phyloP scores from a whole-genome alignment of 2,888 invertebrate species.

The Ormyrus pomaceus region DNA sequence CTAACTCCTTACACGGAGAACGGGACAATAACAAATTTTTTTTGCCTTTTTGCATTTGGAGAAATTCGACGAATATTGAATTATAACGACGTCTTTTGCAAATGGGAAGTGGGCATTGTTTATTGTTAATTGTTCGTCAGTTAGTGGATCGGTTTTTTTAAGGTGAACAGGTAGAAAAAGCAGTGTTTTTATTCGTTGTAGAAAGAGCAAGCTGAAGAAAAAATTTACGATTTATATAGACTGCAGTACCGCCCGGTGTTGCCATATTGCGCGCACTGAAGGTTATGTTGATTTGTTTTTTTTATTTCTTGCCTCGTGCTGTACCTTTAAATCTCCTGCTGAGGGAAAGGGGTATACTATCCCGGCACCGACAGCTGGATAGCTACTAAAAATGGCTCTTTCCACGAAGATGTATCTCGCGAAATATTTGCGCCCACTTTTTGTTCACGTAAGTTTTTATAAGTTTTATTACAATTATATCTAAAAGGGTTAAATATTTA shows the following conservation, averaged over 20 bases:
- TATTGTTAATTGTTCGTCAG: no score
- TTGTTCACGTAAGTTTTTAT: constrained; percentile 32
- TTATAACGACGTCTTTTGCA: no score
- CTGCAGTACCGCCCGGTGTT: not conserved
- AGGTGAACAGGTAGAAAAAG: no score
- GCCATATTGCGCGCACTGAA: constrained; percentile 6
- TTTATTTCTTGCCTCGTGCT: no score
- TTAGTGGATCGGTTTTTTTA: no score
- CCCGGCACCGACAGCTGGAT: not conserved
- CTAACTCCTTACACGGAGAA: constrained; percentile 23
- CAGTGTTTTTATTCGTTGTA: no score
- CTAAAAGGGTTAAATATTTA: not conserved
- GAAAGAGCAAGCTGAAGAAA: no score
- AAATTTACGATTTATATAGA: not conserved
- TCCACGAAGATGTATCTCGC: constrained; percentile 4
- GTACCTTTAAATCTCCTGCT: constrained; percentile 38
- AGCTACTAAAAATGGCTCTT: constrained; percentile 20
- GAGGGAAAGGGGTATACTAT: constrained; percentile 3
- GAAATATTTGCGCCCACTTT: constrained; percentile 18
- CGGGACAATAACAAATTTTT: no score
- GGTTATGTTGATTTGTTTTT: constrained; percentile 48
- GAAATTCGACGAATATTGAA: no score
- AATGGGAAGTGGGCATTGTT: no score
- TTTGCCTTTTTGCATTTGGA: no score
- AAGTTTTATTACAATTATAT: not conserved